Conservation (phyloP, 2,113 vertebrate genomes). For the Tringa solitaria region DNA sequence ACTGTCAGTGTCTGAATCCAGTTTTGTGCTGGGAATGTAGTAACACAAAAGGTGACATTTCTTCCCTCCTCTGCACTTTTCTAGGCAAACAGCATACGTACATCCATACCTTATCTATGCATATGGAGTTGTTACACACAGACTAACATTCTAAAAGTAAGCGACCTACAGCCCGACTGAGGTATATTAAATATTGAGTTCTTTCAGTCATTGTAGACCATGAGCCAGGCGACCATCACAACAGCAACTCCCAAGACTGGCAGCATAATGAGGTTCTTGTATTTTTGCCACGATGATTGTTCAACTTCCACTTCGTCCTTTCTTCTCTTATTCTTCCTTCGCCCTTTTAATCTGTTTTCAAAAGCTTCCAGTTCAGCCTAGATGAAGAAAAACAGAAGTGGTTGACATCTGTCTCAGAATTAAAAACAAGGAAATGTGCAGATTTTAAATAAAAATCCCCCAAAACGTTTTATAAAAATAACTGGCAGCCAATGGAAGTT, state of each 20-base stretch:
- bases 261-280: slow-evolving; percentile 76
- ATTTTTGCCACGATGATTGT: slow-evolving; percentile 80
- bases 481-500: not conserved
- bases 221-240: slow-evolving; percentile 80
- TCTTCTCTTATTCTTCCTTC: slow-evolving; percentile 83
- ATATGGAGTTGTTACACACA: not conserved
- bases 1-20: not conserved
- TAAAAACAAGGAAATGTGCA: not conserved
- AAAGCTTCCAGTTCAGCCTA: slow-evolving; percentile 96
- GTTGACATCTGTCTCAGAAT: not conserved
- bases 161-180: slow-evolving; percentile 38
- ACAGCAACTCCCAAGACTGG: slow-evolving; percentile 72
- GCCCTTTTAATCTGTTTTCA: slow-evolving; percentile 91
- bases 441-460: not conserved
- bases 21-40: not conserved
- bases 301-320: slow-evolving; percentile 79
- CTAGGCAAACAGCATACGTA: slow-evolving; percentile 6
- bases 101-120: not conserved
- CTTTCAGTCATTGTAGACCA: slow-evolving; percentile 67
- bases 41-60: slow-evolving; percentile 3
- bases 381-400: slow-evolving; percentile 18
- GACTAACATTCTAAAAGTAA: slow-evolving; percentile 35
- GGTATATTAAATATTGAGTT: slow-evolving; percentile 29
- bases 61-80: not conserved
- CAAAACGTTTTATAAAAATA: not conserved